phyloP scores from a whole-genome alignment of 2,113 vertebrate genomes.

The Thalassoma bifasciatum region DNA sequence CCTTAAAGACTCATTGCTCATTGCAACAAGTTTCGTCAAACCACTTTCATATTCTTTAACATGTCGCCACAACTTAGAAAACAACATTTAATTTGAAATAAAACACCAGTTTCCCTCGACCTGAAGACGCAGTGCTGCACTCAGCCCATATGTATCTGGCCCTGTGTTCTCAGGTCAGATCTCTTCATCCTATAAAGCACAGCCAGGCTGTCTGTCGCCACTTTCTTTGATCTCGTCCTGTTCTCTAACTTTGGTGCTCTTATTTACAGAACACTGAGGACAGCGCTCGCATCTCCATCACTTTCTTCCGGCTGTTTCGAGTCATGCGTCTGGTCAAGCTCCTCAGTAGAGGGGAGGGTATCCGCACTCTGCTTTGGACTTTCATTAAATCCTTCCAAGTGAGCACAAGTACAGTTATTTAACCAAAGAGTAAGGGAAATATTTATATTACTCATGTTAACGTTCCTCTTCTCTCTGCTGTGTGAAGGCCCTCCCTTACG shows the following conservation, averaged over 20 bases:
- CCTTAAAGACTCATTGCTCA: conserved; percentile 4
- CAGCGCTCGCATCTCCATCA: conserved; percentile 98
- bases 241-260: conserved; percentile 80
- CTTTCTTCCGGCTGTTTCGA: conserved; percentile 98
- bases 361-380: conserved; percentile 97
- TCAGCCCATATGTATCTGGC: conserved; percentile 72
- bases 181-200: conserved; percentile 69
- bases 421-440: neutral
- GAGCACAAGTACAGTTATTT: conserved; percentile 31
- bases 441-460: neutral
- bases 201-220: conserved; percentile 65
- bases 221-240: neutral
- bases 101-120: neutral
- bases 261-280: conserved; percentile 95
- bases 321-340: conserved; percentile 99
- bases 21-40: neutral
- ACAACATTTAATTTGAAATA: neutral
- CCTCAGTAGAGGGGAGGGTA: conserved; percentile 97
- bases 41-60: neutral
- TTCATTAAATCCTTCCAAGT: conserved; percentile 99
- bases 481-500: conserved; percentile 93
- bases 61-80: neutral
- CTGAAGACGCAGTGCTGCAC: conserved; percentile 46
- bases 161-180: conserved; percentile 38
- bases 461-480: conserved; percentile 17